These are phyloP conservation scores for Discoglossus pictus DNA, from an alignment of 2,797 vertebrate genomes.

Conservation along the genomic window DNA sequence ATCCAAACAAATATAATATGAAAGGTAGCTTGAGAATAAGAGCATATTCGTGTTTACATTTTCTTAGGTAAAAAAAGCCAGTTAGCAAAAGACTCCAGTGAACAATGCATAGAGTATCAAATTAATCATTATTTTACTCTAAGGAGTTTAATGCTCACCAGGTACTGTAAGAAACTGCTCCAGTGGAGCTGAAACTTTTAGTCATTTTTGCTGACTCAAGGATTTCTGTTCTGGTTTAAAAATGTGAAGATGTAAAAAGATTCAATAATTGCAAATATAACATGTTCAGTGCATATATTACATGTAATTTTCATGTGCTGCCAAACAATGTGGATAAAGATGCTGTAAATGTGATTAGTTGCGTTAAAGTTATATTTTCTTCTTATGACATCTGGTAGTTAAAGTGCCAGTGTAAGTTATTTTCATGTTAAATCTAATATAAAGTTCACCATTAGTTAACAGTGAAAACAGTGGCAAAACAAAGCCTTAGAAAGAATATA, in stretches of 20 bases:
- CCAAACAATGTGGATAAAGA: too few species aligned
- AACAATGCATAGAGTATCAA: slow-evolving; percentile 28
- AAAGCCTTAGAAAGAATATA: too few species aligned
- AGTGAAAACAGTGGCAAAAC: too few species aligned
- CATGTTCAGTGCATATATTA: too few species aligned
- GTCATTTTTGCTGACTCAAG: slow-evolving; percentile 31
- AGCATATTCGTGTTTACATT: slow-evolving; percentile 26
- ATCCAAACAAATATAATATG: neutral
- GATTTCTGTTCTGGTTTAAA: slow-evolving; percentile 8
- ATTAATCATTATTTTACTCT: slow-evolving; percentile 40
- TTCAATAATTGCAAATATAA: too few species aligned
- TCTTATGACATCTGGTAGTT: too few species aligned
- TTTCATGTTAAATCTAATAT: too few species aligned
- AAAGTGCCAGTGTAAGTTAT: too few species aligned
- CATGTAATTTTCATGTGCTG: too few species aligned
- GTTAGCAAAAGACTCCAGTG: slow-evolving; percentile 35
- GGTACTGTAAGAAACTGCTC: slow-evolving; percentile 15
- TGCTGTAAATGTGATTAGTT: too few species aligned
- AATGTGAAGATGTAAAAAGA: neutral
- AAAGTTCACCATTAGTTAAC: too few species aligned
- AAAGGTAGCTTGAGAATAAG: slow-evolving; percentile 7
- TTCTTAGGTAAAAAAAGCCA: slow-evolving; percentile 24
- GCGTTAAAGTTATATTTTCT: too few species aligned
- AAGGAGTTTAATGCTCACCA: slow-evolving; percentile 24
- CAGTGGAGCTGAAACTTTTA: slow-evolving; percentile 32